Percentiles rank a stretch among this genome's conserved stretches.
phyloP scores from a whole-genome alignment of 2,797 vertebrate genomes.

The Glossophaga mutica region DNA sequence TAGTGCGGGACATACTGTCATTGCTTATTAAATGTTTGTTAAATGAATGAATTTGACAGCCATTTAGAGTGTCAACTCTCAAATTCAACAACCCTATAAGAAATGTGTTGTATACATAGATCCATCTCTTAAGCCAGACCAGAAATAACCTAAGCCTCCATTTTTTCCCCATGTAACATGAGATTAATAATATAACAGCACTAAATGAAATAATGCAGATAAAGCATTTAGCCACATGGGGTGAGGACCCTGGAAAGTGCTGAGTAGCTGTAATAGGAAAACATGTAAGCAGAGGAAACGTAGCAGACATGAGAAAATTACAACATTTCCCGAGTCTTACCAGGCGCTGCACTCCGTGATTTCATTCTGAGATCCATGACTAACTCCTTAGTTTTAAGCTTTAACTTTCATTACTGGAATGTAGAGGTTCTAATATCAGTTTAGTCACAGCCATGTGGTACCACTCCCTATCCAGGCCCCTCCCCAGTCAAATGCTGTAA shows the following conservation, averaged over 20 bases:
- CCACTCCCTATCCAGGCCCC: background rate
- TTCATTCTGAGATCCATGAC: background rate
- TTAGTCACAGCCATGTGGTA: background rate
- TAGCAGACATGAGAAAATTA: background rate
- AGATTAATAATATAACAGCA: background rate
- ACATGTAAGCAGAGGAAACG: background rate
- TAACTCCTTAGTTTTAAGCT: conserved; percentile 2
- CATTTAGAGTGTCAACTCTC: background rate
- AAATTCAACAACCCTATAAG: background rate
- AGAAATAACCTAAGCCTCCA: background rate
- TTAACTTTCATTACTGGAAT: background rate
- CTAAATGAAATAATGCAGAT: conserved; percentile 20
- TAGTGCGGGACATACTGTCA: background rate
- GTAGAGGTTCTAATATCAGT: background rate
- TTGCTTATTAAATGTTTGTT: conserved; percentile 3
- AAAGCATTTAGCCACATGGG: background rate
- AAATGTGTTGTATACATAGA: conserved; percentile 21
- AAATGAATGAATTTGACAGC: background rate
- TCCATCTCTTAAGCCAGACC: background rate
- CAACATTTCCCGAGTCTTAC: background rate
- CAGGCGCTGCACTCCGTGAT: background rate
- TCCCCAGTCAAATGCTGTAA: background rate
- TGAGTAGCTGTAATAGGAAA: background rate
- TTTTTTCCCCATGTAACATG: background rate
- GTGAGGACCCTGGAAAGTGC: background rate